Percentiles rank a stretch among this genome's conserved stretches.
Conservation (phyloP, 2,113 vertebrate genomes). For the Psilopsiagon aurifrons region DNA sequence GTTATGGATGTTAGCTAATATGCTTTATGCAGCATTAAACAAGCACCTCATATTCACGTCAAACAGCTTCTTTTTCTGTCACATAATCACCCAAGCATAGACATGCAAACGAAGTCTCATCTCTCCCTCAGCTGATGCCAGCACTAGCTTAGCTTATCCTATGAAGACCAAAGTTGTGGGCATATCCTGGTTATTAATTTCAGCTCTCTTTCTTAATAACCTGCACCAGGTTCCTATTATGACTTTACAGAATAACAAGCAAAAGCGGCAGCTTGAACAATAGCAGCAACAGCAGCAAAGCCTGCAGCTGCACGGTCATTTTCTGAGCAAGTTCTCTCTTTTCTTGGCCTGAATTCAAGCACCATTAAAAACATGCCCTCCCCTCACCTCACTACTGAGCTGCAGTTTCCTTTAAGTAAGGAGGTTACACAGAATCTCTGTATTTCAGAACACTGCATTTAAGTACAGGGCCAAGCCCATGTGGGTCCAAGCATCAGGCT, state of each 20-base stretch:
- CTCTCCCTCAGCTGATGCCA: neutral
- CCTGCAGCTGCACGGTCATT: neutral
- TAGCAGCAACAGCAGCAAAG: neutral
- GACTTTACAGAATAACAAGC: neutral
- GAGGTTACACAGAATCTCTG: neutral
- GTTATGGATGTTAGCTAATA: neutral
- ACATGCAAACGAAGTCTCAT: neutral
- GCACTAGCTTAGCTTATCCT: neutral
- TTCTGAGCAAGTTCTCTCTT: neutral
- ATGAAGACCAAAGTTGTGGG: neutral
- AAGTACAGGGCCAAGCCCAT: neutral
- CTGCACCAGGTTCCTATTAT: neutral
- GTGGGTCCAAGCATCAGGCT: neutral
- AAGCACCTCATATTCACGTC: neutral
- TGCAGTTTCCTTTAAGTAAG: neutral
- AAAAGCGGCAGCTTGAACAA: neutral
- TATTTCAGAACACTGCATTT: neutral
- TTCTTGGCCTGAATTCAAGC: neutral
- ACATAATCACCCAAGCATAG: neutral
- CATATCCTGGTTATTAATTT: neutral
- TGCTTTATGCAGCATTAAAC: neutral
- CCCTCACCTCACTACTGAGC: neutral
- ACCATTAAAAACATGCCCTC: neutral
- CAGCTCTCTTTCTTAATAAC: neutral
- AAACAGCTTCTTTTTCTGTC: neutral